A percentile compares a stretch with the other conserved stretches of the same genome.
Conservation (phyloP, 2,888 invertebrate species). For the Euphydryas editha region DNA sequence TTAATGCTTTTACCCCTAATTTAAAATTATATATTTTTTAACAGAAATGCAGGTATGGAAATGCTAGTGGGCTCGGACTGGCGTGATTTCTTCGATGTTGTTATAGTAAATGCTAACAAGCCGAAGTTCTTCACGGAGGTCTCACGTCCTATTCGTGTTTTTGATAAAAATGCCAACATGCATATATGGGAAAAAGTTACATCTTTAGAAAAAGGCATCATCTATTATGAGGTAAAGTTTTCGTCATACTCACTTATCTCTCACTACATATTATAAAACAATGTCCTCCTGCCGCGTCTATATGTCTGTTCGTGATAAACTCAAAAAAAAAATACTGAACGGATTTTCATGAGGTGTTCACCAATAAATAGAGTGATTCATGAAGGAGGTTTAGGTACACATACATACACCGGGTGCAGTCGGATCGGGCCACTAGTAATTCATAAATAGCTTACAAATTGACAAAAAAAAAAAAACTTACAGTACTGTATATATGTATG, state of each 20-base stretch:
- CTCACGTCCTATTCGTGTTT: slow-evolving; percentile 94
- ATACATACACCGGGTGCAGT: too few relatives aligned
- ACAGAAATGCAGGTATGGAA: slow-evolving; percentile 96
- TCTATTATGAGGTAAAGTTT: slow-evolving; percentile 93
- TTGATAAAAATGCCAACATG: slow-evolving; percentile 90
- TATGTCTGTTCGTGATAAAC: too few relatives aligned
- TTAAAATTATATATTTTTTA: not conserved
- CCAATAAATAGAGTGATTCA: too few relatives aligned
- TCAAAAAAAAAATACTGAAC: too few relatives aligned
- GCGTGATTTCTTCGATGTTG: slow-evolving; percentile 96
- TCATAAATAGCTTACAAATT: not conserved
- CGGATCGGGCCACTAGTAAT: too few relatives aligned
- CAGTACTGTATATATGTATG: not conserved
- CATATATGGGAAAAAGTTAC: slow-evolving; percentile 97
- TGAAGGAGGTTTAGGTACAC: too few relatives aligned
- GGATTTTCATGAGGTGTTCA: too few relatives aligned
- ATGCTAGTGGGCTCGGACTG: slow-evolving; percentile 94
- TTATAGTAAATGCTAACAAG: slow-evolving; percentile 97
- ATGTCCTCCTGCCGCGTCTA: too few relatives aligned
- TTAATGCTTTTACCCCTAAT: too few relatives aligned
- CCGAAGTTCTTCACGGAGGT: slow-evolving; percentile 98
- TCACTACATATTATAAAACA: too few relatives aligned
- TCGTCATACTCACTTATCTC: too few relatives aligned
- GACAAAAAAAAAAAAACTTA: not conserved
- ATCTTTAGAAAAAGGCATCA: slow-evolving; percentile 92